Percentiles rank a stretch among this genome's conserved stretches.
These are phyloP conservation scores for Nymphalis c-album DNA, from an alignment of 2,888 invertebrate genomes.

Conservation along the genomic window DNA sequence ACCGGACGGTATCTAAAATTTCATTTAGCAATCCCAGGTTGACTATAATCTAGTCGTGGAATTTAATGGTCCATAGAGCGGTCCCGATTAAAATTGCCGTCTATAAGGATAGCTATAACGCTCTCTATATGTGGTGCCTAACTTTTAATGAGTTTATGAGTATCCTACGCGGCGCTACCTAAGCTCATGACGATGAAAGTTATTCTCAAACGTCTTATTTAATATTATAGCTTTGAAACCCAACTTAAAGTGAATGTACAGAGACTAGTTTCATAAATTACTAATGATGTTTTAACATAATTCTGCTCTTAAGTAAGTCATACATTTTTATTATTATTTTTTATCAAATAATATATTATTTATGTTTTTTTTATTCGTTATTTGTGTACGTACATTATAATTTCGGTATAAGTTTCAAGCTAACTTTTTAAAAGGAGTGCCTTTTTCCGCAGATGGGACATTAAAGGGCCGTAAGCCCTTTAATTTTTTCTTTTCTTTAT, in stretches of 20 bases:
- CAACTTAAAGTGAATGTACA: conserved; percentile 5
- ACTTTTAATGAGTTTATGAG: conserved; percentile 79
- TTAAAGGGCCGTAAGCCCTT: no score
- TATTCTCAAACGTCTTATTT: conserved; percentile 54
- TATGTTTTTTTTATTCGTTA: no score
- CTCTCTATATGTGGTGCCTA: conserved; percentile 65
- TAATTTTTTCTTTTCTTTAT: no score
- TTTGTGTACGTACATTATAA: no score
- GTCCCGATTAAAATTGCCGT: conserved; percentile 76
- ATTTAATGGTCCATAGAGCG: conserved; percentile 75
- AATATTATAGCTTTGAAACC: conserved; percentile 46
- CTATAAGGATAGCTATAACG: conserved; percentile 66
- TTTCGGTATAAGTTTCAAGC: no score
- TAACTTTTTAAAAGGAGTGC: no score
- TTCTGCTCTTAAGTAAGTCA: background rate
- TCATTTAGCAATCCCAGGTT: conserved; percentile 73
- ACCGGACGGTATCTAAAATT: conserved; percentile 59
- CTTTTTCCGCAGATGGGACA: no score
- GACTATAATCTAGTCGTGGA: conserved; percentile 71
- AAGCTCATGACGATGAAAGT: conserved; percentile 46
- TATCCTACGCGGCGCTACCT: conserved; percentile 47
- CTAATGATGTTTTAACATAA: background rate
- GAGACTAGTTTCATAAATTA: background rate
- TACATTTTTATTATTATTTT: background rate
- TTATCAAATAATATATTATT: no score